phyloP scores from a whole-genome alignment of 2,888 invertebrate genomes.

The Pecten maximus region DNA sequence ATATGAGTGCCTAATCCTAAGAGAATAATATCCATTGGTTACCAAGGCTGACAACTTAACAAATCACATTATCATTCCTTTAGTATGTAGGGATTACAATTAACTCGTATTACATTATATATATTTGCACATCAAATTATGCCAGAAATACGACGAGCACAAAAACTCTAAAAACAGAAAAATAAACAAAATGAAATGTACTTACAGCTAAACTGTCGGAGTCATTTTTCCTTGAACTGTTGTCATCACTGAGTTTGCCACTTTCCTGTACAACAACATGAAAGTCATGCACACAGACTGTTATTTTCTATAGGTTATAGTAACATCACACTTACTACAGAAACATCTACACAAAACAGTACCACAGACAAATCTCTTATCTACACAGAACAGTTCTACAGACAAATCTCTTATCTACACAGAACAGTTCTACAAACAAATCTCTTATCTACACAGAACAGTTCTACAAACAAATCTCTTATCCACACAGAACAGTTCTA shows the following conservation, averaged over 20 bases:
- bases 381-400: not conserved
- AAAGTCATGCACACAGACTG: not conserved
- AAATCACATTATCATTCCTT: not conserved
- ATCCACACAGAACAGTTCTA: no score
- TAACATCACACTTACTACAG: no score
- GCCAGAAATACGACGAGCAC: not conserved
- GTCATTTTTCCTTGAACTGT: slow-evolving; percentile 80
- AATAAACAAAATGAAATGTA: slow-evolving; percentile 26
- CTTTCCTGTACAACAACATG: slow-evolving; percentile 40
- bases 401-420: not conserved
- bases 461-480: not conserved
- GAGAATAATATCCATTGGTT: not conserved
- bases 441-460: not conserved
- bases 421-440: not conserved
- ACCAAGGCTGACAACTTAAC: not conserved
- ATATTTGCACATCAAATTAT: not conserved
- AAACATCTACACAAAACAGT: no score
- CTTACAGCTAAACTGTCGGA: slow-evolving; percentile 84
- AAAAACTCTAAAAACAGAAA: not conserved
- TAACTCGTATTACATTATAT: not conserved
- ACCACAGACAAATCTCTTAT: not conserved
- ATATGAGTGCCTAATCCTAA: not conserved
- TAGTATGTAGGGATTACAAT: not conserved
- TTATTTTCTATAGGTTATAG: not conserved
- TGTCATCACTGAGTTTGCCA: slow-evolving; percentile 47